Evolutionary conservation across 2,113 vertebrate genomes (phyloP), one percentile per base, ranked within the genome.

Genomic region (Neogobius melanostomus): DNA sequence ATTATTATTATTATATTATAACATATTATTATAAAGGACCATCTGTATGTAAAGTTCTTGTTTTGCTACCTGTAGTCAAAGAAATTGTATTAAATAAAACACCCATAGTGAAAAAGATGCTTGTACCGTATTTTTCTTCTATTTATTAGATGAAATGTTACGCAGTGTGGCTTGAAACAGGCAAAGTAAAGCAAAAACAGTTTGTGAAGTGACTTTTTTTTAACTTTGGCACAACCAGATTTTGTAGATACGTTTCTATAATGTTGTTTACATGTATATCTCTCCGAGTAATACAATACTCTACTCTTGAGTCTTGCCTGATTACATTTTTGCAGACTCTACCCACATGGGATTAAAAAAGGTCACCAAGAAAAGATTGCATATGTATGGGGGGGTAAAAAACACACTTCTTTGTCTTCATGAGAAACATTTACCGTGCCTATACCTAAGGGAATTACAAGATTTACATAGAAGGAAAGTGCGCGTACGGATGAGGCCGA

Each of bases 401-500:
- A 4, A 36, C 21, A 73, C 54, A 5, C 11, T 52, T 66, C 21
- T 11, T 68, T 15, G 54, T 67, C 50, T 42, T 46, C 11, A 56
- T 72, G 52, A 60, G 71, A 54, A 66, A 69, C 81, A 67, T 72
- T 75, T 69, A 68, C 57, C 0, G 4, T 64, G 77, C 16, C 44
- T 15, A 42, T 52, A 74, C 79, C 69, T 68, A 44, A 63, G 76
- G 74, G 72, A 54, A 69, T 80, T 71, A 65, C 51, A 68, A 66
- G 65, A 87, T 87, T 79, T 74, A 77, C 82, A 89, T 80, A 77
- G 17, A 75, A 56, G 45, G 53, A 66, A 51, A 77, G 62, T 61
- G 66, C 70, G 64, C 71, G 62, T 71, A 48, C 69, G 59, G 68
- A 64, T 71, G 71, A 64, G 54, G 80, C 9, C n/a, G 52, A 79